phyloP scores from a whole-genome alignment of 2,113 vertebrate genomes.

The Mustela lutreola region DNA sequence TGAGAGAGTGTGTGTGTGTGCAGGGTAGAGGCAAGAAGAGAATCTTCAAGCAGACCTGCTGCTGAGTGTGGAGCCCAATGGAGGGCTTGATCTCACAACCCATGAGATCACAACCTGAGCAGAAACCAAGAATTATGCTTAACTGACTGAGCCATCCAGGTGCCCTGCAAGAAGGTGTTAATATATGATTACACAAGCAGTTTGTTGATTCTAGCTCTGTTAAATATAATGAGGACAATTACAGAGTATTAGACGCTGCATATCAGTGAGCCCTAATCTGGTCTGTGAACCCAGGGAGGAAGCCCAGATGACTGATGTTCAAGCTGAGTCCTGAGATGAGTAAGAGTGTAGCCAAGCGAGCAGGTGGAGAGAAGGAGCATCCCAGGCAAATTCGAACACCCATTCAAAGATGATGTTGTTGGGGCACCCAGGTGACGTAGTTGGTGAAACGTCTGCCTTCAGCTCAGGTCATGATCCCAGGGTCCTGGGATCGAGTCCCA shows the following conservation, averaged over 20 bases:
- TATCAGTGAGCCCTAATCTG: background rate
- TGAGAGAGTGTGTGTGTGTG: background rate
- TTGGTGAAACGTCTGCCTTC: no score
- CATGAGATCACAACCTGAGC: background rate
- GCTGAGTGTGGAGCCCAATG: background rate
- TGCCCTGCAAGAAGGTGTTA: background rate
- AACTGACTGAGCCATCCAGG: background rate
- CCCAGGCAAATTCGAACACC: background rate
- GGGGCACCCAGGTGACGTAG: no score
- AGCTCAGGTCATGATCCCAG: no score
- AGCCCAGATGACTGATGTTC: background rate
- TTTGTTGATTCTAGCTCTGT: background rate
- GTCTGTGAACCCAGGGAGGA: background rate
- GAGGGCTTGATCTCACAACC: background rate
- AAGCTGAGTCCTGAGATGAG: background rate
- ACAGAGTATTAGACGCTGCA: no score
- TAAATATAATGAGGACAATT: background rate
- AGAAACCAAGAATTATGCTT: background rate
- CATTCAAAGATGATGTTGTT: background rate
- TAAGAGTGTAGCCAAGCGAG: background rate
- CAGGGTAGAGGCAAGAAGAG: background rate
- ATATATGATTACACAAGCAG: background rate
- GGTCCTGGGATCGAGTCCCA: no score
- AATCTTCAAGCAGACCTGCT: background rate
- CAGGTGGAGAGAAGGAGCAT: background rate